Evolutionary conservation across 2,888 invertebrate species (phyloP), one percentile per base, ranked within the genome.

Genomic region (Xanthia icteritia): DNA sequence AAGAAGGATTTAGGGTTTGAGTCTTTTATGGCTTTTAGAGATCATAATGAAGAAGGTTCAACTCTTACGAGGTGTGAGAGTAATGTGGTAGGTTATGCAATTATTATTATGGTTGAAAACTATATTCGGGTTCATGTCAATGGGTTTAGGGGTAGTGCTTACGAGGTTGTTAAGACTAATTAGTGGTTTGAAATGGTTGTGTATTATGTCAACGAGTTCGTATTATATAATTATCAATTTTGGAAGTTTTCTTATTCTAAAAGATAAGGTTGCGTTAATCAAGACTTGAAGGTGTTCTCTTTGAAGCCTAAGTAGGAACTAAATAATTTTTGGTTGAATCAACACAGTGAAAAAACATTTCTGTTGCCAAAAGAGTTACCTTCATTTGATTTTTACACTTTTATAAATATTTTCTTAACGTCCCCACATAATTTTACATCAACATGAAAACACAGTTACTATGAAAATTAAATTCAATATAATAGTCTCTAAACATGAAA

Each of bases 401-500:
- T 56, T 20, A 48, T 9, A 17, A 27, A 67, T 63, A 67, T 36
- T 48, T 64, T 31, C 56, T n/a, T 56, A 60, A 1, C 9, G 13
- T 42, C 6, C 5, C 5, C 17, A 27, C 8, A 36, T 36, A 67
- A 63, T 51, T 66, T 48, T 20, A 9, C 20, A 45, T 15, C 15
- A 27, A 5, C 51, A 17, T 27, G 0, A 8, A 39, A 39, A 39
- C 45, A 20, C 45, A 39, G 36, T 69, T 31, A 39, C 81, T 58
- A 73, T 73, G 64, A 79, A 71, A 83, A 86, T 83, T 86, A 61
- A 80, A 84, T 80, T 84, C 65, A 76, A 61, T 67, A 68, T 74
- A 82, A 85, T 69, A 69, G 86, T 76, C 73, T 61, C 63, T 71
- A 81, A 80, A 84, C 87, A 81, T 64, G 76, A 84, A 81, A 81